A percentile compares a stretch with the other conserved stretches of the same genome.
Conservation (phyloP, 2,113 vertebrate species). For the Ameiurus melas region DNA sequence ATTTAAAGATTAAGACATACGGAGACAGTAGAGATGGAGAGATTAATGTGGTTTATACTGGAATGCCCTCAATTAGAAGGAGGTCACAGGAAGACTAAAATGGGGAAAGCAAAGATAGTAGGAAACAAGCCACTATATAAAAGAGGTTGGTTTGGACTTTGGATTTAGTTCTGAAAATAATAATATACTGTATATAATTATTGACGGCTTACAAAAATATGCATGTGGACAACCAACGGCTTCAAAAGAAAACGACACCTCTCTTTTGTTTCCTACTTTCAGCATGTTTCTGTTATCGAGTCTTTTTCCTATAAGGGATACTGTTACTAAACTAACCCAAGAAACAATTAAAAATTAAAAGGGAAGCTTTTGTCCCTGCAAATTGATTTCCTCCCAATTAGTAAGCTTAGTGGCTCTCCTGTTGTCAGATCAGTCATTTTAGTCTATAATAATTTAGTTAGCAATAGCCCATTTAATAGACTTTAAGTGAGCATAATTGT, state of each 20-base stretch:
- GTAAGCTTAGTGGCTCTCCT: conserved; percentile 5
- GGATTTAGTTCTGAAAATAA: conserved; percentile 56
- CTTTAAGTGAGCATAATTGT: background rate
- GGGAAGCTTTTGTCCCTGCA: conserved; percentile 13
- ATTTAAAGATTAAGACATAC: conserved; percentile 16
- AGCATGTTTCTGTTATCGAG: conserved; percentile 3
- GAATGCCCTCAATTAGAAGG: no score
- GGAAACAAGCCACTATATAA: conserved; percentile 42
- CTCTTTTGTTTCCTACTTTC: background rate
- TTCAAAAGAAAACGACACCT: conserved; percentile 24
- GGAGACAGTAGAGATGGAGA: background rate
- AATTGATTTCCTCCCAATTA: conserved; percentile 55
- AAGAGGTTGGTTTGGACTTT: conserved; percentile 55
- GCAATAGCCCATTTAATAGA: background rate
- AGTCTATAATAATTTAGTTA: background rate
- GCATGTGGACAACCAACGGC: conserved; percentile 40
- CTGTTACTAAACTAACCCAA: background rate
- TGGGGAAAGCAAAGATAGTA: background rate
- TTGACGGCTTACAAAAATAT: conserved; percentile 22
- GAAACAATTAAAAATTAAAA: conserved; percentile 30
- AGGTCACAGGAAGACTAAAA: no score
- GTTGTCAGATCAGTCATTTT: background rate
- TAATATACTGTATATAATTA: conserved; percentile 54
- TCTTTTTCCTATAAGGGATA: conserved; percentile 6
- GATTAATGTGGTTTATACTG: background rate